phyloP scores from a whole-genome alignment of 2,797 vertebrate species.

The Allobates femoralis region DNA sequence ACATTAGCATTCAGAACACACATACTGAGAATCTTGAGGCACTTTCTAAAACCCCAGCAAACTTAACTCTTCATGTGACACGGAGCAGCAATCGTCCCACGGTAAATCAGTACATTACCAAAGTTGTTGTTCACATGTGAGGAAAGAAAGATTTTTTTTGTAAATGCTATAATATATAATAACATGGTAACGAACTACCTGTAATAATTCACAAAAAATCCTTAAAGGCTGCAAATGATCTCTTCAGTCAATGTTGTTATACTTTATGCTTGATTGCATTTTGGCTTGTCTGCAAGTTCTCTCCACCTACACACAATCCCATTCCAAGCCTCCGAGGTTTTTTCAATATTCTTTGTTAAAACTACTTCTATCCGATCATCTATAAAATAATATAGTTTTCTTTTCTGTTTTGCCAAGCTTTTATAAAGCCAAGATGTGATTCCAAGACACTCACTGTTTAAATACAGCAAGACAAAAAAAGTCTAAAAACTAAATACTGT shows the following conservation, averaged over 20 bases:
- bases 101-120: constrained; percentile 6
- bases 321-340: constrained; percentile 77
- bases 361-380: constrained; percentile 75
- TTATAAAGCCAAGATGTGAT: constrained; percentile 59
- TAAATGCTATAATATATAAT: background rate
- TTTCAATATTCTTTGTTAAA: constrained; percentile 81
- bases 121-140: constrained; percentile 18
- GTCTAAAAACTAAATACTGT: constrained; percentile 53
- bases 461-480: constrained; percentile 59
- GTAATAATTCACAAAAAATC: constrained; percentile 31
- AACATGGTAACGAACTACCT: constrained; percentile 21
- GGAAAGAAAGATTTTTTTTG: background rate
- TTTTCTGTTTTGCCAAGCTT: constrained; percentile 62
- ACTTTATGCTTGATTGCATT: constrained; percentile 74
- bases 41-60: background rate
- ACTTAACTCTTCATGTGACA: constrained; percentile 20
- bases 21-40: constrained; percentile 26
- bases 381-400: constrained; percentile 60
- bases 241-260: constrained; percentile 69
- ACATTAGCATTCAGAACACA: constrained; percentile 41
- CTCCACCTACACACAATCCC: constrained; percentile 77
- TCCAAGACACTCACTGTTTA: constrained; percentile 56
- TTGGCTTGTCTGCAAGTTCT: constrained; percentile 76
- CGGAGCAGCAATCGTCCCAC: background rate
- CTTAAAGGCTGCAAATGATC: constrained; percentile 47